Evolutionary conservation across 1,140 invertebrate genomes (phyloP).

Genomic region (Hirudo medicinalis): DNA sequence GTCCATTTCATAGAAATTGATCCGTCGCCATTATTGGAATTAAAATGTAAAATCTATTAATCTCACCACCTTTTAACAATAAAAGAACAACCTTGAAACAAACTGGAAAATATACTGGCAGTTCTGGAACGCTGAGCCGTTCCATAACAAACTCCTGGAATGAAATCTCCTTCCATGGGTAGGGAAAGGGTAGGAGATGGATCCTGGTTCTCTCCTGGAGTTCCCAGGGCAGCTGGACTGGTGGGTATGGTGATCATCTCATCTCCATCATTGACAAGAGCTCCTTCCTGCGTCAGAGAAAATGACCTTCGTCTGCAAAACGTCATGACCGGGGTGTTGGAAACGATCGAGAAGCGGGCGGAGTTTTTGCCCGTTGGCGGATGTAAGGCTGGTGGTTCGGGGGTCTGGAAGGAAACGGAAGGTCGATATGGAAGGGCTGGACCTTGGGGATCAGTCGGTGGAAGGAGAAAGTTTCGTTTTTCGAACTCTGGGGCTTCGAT

Average conservation of each 20-base stretch:
- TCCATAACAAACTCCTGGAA: conserved; percentile 11
- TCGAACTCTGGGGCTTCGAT: neutral
- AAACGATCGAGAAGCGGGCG: neutral
- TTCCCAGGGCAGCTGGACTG: neutral
- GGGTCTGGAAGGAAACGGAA: neutral
- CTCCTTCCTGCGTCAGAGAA: conserved; percentile 17
- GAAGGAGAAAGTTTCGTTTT: neutral
- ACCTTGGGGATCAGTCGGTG: neutral
- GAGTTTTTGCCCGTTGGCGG: neutral
- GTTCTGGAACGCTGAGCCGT: conserved; percentile 14
- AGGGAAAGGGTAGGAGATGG: neutral
- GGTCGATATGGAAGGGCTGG: neutral
- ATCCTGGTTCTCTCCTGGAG: neutral
- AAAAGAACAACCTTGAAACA: neutral
- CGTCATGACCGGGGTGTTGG: neutral
- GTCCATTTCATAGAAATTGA: no score
- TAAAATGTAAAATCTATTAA: no score
- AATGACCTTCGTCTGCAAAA: conserved; percentile 21
- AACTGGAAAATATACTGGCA: conserved; percentile 12
- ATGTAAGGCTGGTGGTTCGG: neutral
- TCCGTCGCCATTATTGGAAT: no score
- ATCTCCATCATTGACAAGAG: conserved; percentile 20
- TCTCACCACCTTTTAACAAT: no score
- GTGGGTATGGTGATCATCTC: conserved; percentile 15
- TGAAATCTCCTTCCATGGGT: conserved; percentile 5